These are phyloP conservation scores for Melanophora roralis DNA, from an alignment of 2,888 invertebrate species.

Conservation along the genomic window DNA sequence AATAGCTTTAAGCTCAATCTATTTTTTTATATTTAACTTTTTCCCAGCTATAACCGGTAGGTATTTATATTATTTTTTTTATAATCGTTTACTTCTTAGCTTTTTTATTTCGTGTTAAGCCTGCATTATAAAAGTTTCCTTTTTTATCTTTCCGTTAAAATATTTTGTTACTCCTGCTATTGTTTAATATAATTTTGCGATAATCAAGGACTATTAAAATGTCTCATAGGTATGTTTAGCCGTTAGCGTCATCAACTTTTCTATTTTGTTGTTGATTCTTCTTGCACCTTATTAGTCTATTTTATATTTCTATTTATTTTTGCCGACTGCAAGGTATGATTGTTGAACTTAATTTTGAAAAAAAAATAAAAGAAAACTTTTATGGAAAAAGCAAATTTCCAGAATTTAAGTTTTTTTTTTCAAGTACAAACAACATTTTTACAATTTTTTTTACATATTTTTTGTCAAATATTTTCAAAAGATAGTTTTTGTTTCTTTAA, in stretches of 20 bases:
- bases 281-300: background rate
- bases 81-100: background rate
- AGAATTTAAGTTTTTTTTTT: constrained; percentile 60
- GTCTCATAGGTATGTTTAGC: constrained; percentile 61
- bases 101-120: background rate
- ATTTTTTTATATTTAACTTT: constrained; percentile 14
- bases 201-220: constrained; percentile 55
- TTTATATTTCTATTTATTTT: background rate
- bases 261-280: too few species aligned
- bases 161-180: constrained; percentile 20
- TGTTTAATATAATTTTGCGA: constrained; percentile 30
- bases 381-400: constrained; percentile 50
- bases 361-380: background rate
- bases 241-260: constrained; percentile 47
- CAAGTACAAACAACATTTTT: constrained; percentile 46
- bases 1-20: constrained; percentile 45
- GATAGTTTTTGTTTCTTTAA: constrained; percentile 50
- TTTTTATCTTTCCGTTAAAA: constrained; percentile 43
- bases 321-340: constrained; percentile 2
- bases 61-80: constrained; percentile 23
- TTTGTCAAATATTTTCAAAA: constrained; percentile 2
- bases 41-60: too few species aligned
- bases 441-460: constrained; percentile 6
- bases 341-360: background rate
- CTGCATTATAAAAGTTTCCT: constrained; percentile 56